These are phyloP conservation scores for Serinus canaria DNA, from an alignment of 2,113 vertebrate genomes.

Conservation along the genomic window DNA sequence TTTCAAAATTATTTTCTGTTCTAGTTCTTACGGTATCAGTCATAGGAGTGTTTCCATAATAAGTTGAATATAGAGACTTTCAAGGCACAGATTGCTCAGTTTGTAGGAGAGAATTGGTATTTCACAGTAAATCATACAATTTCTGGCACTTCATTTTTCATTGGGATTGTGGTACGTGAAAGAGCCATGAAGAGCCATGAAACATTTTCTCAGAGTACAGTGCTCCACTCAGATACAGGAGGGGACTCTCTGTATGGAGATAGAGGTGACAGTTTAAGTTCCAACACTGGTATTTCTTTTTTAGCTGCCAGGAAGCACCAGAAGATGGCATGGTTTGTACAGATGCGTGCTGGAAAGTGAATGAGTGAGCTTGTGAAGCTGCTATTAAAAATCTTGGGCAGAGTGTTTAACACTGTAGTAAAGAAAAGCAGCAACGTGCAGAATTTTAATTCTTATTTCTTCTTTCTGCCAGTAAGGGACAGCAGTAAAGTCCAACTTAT, in stretches of 20 bases:
- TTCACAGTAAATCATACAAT: not conserved
- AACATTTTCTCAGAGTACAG: not conserved
- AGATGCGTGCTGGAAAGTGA: slow-evolving; percentile 63
- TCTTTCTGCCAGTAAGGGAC: slow-evolving; percentile 3
- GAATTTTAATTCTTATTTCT: slow-evolving; percentile 12
- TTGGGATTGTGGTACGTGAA: not conserved
- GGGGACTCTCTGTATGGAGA: not conserved
- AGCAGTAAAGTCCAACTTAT: not conserved
- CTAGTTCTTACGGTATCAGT: not conserved
- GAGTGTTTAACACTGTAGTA: slow-evolving; percentile 45
- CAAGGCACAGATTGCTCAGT: not conserved
- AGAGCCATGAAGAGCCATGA: not conserved
- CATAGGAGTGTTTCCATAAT: not conserved
- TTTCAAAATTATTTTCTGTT: not conserved
- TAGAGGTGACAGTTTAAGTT: slow-evolving; percentile 32
- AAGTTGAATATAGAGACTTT: not conserved
- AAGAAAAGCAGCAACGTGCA: slow-evolving; percentile 14
- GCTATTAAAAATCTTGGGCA: slow-evolving; percentile 73
- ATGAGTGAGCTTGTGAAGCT: slow-evolving; percentile 56
- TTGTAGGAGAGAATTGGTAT: not conserved
- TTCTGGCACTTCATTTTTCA: not conserved
- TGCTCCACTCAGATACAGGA: not conserved
- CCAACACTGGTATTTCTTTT: slow-evolving; percentile 46
- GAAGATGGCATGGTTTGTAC: slow-evolving; percentile 88
- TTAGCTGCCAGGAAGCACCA: slow-evolving; percentile 76